Percentiles rank a stretch among this genome's conserved stretches.
These are phyloP conservation scores for Chrysomela aeneicollis DNA, from an alignment of 2,888 invertebrate genomes.

Conservation along the genomic window DNA sequence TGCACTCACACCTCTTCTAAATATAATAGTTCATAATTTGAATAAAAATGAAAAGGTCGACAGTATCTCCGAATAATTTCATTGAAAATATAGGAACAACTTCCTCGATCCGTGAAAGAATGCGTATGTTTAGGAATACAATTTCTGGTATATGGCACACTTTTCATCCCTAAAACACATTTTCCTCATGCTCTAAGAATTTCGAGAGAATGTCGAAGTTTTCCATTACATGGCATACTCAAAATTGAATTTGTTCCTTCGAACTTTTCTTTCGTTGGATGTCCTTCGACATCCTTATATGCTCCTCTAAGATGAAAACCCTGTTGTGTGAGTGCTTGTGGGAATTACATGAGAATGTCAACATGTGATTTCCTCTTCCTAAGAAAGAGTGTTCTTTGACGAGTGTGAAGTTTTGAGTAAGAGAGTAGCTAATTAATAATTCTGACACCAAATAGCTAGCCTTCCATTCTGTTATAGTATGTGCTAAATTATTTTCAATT, in stretches of 20 bases:
- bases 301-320: constrained; percentile 58
- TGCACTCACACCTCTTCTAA: too few relatives aligned
- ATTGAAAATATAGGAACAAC: too few relatives aligned
- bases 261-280: not conserved
- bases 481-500: too few relatives aligned
- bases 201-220: constrained; percentile 28
- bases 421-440: not conserved
- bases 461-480: too few relatives aligned
- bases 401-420: constrained; percentile 30
- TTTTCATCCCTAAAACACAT: too few relatives aligned
- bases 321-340: constrained; percentile 59
- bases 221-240: constrained; percentile 24
- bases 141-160: too few relatives aligned
- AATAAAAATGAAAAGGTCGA: too few relatives aligned
- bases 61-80: too few relatives aligned
- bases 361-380: constrained; percentile 53
- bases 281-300: constrained; percentile 38
- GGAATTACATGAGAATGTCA: constrained; percentile 59
- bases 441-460: not conserved
- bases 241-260: not conserved
- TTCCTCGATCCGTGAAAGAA: too few relatives aligned
- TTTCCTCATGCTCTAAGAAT: too few relatives aligned
- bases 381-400: constrained; percentile 1
- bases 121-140: too few relatives aligned
- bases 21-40: too few relatives aligned